Conservation (phyloP, 2,888 invertebrate genomes). For the Trissoscelio sp. region DNA sequence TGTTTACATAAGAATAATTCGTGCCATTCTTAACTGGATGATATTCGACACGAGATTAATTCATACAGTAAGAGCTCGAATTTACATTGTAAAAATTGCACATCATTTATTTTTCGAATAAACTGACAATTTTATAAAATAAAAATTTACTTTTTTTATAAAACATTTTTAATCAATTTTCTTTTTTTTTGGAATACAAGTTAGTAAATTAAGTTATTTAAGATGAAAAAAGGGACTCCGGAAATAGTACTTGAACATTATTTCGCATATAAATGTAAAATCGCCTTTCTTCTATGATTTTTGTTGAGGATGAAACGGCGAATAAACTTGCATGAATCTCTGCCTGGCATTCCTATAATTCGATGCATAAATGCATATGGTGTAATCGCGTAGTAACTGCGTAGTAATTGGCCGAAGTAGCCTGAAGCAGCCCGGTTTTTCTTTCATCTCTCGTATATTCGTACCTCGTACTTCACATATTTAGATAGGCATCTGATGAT, state of each 20-base stretch:
- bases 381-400: conserved; percentile 68
- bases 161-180: not conserved
- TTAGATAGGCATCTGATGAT: conserved; percentile 80
- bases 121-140: no score
- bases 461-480: conserved; percentile 76
- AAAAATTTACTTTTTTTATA: no score
- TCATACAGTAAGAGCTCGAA: conserved; percentile 1
- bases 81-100: no score
- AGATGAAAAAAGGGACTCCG: conserved; percentile 14
- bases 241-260: conserved; percentile 11
- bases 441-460: conserved; percentile 67
- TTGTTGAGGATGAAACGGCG: conserved; percentile 27
- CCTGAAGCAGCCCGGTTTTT: conserved; percentile 60
- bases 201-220: no score
- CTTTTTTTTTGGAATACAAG: not conserved
- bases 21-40: not conserved
- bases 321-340: conserved; percentile 41
- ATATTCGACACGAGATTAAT: conserved; percentile 30
- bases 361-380: conserved; percentile 80
- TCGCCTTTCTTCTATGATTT: conserved; percentile 42
- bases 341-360: conserved; percentile 73
- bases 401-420: conserved; percentile 64
- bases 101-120: no score
- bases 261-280: conserved; percentile 51
- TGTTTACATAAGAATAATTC: conserved; percentile 50